phyloP scores from a whole-genome alignment of 2,797 vertebrate genomes.

The Myotis myotis region DNA sequence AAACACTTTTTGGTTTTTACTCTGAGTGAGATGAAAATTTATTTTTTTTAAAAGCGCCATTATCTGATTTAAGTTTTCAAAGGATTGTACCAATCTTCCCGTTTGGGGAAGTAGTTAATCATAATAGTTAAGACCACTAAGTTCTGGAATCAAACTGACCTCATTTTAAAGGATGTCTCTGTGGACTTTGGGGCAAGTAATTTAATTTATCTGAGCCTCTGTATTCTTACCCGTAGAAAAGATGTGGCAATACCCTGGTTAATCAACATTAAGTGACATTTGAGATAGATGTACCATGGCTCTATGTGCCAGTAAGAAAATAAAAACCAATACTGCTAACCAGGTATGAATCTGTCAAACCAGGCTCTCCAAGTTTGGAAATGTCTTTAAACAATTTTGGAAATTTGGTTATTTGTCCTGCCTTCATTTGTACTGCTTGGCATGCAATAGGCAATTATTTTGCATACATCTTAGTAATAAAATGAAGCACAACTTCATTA shows the following conservation, averaged over 20 bases:
- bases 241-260: background rate
- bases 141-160: constrained; percentile 5
- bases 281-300: background rate
- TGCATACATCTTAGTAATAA: background rate
- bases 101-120: constrained; percentile 4
- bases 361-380: background rate
- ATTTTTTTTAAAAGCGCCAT: background rate
- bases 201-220: constrained; percentile 1
- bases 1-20: background rate
- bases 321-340: background rate
- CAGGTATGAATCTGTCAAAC: background rate
- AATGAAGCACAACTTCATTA: background rate
- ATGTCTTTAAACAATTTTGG: background rate
- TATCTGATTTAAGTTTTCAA: constrained; percentile 4
- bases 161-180: background rate
- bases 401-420: background rate
- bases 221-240: background rate
- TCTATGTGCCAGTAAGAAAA: constrained; percentile 6
- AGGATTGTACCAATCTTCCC: background rate
- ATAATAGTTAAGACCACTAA: background rate
- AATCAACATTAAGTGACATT: background rate
- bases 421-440: background rate
- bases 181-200: background rate
- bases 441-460: background rate
- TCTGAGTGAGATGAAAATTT: background rate